Evolutionary conservation across 1,140 invertebrate species (phyloP).

Genomic region (Hormaphis cornu): DNA sequence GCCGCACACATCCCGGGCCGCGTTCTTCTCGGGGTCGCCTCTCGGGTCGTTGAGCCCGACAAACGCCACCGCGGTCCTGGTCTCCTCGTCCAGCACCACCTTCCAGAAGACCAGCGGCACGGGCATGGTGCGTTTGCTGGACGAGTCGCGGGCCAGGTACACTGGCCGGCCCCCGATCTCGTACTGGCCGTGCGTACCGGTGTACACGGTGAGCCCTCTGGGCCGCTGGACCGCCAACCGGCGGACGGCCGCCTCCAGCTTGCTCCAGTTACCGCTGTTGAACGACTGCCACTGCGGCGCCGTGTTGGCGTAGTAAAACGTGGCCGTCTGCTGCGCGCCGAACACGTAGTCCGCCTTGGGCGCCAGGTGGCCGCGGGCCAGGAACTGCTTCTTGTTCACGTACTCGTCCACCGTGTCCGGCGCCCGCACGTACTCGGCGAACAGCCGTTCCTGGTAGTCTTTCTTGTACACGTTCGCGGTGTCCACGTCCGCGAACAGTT

Average conservation of each 20-base stretch:
- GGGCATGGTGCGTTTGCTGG: constrained; percentile 26
- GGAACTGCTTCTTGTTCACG: constrained; percentile 12
- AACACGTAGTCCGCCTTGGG: constrained; percentile 46
- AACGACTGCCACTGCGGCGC: constrained; percentile 51
- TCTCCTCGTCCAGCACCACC: constrained; percentile 28
- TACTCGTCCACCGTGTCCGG: not conserved
- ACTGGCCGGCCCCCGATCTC: not conserved
- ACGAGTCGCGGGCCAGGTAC: constrained; percentile 21
- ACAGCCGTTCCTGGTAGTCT: not conserved
- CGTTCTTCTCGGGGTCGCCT: not conserved
- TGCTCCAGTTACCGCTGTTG: constrained; percentile 50
- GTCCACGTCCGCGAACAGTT: not conserved
- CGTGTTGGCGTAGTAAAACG: constrained; percentile 49
- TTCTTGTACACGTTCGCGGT: not conserved
- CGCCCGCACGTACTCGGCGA: not conserved
- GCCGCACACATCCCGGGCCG: constrained; percentile 28
- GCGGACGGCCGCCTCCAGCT: constrained; percentile 34
- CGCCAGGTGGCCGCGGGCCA: constrained; percentile 42
- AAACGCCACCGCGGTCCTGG: constrained; percentile 34
- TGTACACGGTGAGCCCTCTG: constrained; percentile 2
- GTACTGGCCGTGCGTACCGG: not conserved
- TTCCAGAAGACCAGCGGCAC: constrained; percentile 37
- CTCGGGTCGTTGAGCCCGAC: constrained; percentile 38
- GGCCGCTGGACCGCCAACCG: constrained; percentile 20
- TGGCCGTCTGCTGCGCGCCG: constrained; percentile 41